phyloP scores from a whole-genome alignment of 2,888 invertebrate genomes.

The Pristionchus exspectatus region DNA sequence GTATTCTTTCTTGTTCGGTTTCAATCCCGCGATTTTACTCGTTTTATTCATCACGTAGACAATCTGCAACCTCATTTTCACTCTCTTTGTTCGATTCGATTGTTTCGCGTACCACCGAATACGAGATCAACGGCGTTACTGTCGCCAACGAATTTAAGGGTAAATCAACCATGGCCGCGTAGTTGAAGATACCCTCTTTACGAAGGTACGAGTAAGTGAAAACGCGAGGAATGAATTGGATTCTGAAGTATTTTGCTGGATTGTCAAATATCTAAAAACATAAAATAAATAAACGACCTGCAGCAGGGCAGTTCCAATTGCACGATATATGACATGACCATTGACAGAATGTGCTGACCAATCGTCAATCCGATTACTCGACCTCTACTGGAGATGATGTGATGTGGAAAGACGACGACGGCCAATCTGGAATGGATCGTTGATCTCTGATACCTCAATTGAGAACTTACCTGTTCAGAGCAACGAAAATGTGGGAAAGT shows the following conservation, averaged over 20 bases:
- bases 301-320: slow-evolving; percentile 14
- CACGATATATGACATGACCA: not conserved
- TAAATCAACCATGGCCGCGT: not conserved
- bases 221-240: not conserved
- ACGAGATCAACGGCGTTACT: not conserved
- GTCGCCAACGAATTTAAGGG: not conserved
- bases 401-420: not conserved
- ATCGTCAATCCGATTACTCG: not conserved
- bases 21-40: not conserved
- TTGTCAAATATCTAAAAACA: not conserved
- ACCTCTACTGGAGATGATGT: not conserved
- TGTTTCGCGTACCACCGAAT: not conserved
- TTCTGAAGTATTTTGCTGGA: not conserved
- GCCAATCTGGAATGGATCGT: not conserved
- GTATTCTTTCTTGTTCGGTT: slow-evolving; percentile 21
- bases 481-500: slow-evolving; percentile 32
- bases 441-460: not conserved
- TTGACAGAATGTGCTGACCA: not conserved
- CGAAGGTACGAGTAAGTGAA: slow-evolving; percentile 14
- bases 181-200: not conserved
- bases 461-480: not conserved
- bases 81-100: not conserved
- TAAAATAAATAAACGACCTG: not conserved
- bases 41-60: not conserved
- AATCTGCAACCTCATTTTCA: slow-evolving; percentile 6